phyloP scores from a whole-genome alignment of 2,113 vertebrate genomes.

The Baryphthengus martii region DNA sequence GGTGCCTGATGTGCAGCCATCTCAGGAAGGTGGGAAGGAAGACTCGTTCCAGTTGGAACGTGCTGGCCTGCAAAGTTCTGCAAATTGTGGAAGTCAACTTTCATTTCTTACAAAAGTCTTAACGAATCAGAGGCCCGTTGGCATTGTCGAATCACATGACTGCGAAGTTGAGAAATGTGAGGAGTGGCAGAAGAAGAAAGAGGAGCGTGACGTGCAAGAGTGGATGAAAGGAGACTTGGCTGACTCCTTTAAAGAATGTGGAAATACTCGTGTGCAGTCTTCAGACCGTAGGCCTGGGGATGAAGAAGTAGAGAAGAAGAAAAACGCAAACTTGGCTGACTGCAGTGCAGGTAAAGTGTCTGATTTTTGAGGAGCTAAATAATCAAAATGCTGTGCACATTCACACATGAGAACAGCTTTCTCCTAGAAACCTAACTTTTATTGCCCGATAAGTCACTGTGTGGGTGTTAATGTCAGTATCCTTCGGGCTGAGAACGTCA shows the following conservation, averaged over 20 bases:
- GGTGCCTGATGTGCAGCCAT: neutral
- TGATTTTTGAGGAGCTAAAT: neutral
- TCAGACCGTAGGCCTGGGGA: neutral
- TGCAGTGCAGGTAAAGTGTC: conserved; percentile 47
- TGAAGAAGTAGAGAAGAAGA: neutral
- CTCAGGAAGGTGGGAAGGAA: neutral
- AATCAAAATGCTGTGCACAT: neutral
- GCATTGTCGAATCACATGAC: neutral
- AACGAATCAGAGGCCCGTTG: neutral
- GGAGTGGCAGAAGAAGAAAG: neutral
- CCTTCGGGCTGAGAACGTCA: neutral
- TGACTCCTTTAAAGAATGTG: neutral
- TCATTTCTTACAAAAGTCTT: neutral
- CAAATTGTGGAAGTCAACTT: neutral
- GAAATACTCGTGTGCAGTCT: neutral
- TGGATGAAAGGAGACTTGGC: neutral
- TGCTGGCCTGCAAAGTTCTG: neutral
- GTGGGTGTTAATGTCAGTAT: neutral
- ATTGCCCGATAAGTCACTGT: neutral
- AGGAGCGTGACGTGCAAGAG: neutral
- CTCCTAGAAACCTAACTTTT: neutral
- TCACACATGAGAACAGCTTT: neutral
- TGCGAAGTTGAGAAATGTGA: neutral
- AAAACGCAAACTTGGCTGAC: neutral
- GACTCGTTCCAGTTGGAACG: neutral